Evolutionary conservation across 2,113 vertebrate species (phyloP), one percentile per base, ranked within the genome.

Genomic region (Ondatra zibethicus): DNA sequence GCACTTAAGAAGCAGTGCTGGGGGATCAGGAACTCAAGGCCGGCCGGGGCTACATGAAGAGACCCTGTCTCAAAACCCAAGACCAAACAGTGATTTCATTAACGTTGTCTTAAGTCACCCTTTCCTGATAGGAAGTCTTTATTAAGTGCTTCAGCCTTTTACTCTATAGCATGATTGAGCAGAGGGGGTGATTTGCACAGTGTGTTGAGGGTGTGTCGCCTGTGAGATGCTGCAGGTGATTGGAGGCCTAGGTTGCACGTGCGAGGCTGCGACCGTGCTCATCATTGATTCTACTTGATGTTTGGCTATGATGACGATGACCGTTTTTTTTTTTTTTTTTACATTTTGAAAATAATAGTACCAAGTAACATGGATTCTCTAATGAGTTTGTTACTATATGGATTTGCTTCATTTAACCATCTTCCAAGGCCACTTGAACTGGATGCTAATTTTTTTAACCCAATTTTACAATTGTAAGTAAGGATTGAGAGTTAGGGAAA

Each of bases 401-500:
- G 84, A n/a, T 45, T 80, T 65, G 87, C 42, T 92, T 94, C 33
- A 58, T 77, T 61, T 90, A 96, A 52, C 80, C 23, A 13, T 89
- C n/a, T 65, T 8, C 27, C 12, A 85, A 68, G 8, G 10, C 31
- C 36, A 16, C 65, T 5, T n/a, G 39, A 93, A 58, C 25, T 45
- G 75, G 58, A 42, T 82, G 63, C 39, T 72, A 63, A 91, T 86
- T 87, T 86, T 75, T 58, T 58, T 21, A 21, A 50, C 70, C 29
- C 68, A 66, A 0, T 86, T 92, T 96, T 70, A 80, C 21, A 86
- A 47, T 29, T 85, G 42, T 86, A 92, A 85, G 29, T 68, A 68
- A 96, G 81, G 70, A 61, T 84, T 84, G 52, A 92, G 75, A 88
- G 50, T 72, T 96, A 77, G 90, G 75, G 45, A 90, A 89, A 70